Evolutionary conservation across 2,888 invertebrate species (phyloP), one percentile per base, ranked within the genome.

Genomic region (Apamea monoglypha): DNA sequence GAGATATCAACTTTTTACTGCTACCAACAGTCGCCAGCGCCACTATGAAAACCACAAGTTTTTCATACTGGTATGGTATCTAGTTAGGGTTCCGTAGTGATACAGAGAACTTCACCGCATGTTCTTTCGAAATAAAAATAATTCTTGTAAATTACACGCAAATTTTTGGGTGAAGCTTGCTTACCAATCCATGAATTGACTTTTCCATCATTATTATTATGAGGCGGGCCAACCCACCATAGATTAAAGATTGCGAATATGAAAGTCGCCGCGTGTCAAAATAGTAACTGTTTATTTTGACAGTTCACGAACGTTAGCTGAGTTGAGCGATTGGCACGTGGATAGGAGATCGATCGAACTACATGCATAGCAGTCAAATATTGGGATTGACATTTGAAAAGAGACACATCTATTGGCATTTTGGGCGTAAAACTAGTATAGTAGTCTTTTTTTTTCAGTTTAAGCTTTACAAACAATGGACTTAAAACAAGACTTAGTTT

Each of bases 1-100:
- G 76, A 75, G 18, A 76, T 63, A 47, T 78, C 66, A 69, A 78
- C 63, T 85, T 88, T 83, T 88, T 86, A 78, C 53, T 64, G 61
- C 61, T 21, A 59, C 80, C n/a, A 69, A 25, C 61, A 76, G 44
- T 86, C 71, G 76, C 69, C 50, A 74, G 74, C 73, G 79, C 75
- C 66, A 74, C 66, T 75, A 74, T 74, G 84, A 74, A 81, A 82
- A 84, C 84, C 56, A 66, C 80, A 64, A 29, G 76, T 78, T 78
- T 68, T 74, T 87, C 64, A 66, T 75, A 47, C 71, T 50, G 44
- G 66, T 70, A 69, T 66, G 56, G 63, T 76, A 70, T 59, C 80
- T 67, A 78, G 68, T 81, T 77, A 63, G 74, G 82, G 80, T 84
- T 74, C 74, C 36, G 16, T 47, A 47, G 36, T 61, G 44, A 14